Evolutionary conservation across 2,113 vertebrate species (phyloP), one percentile per base, ranked within the genome.

Genomic region (Nicator chloris): DNA sequence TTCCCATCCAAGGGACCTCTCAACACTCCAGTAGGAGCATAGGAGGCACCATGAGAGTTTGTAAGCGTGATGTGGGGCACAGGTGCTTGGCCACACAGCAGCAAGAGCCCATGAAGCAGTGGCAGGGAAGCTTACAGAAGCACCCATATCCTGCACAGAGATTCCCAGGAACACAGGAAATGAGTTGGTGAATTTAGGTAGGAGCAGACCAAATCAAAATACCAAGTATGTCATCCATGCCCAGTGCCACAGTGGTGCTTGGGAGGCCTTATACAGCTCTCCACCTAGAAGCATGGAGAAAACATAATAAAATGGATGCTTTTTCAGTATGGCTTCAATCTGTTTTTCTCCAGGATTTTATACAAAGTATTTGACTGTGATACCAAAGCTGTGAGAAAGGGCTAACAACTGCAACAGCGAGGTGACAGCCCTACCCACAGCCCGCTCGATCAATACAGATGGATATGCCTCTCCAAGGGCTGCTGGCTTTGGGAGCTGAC

Each of bases 371-470:
- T 49, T 65, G 80, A 65, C 50, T 40, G 39, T 5, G 6, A 64
- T 49, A 59, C 18, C 27, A 57, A 76, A 94, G 65, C 92, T 82
- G 64, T 37, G 56, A 95, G 77, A 72, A 91, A 53, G 50, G 81
- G 64, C 76, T 51, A 61, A 50, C 53, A 72, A 63, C 54, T 88
- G 37, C 2, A 0, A 42, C 15, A 45, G 39, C 0, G 5, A 44
- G 60, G 89, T 72, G 81, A 78, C 33, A 59, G 79, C 66, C 49
- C 81, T 56, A 44, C 24, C 75, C 61, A 39, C 40, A 33, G 49
- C 50, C 20, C 0, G 0, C 87, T 47, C 5, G 0, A 26, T 59
- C 72, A 35, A n/a, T 61, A 30, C 4, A 2, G 75, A 40, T 12
- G 44, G 63, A 73, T 22, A 51, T 0, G 0, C 23, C 37, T 53